Evolutionary conservation across 2,113 vertebrate genomes (phyloP), one percentile per base, ranked within the genome.

Genomic region (Dasyornis broadbenti): DNA sequence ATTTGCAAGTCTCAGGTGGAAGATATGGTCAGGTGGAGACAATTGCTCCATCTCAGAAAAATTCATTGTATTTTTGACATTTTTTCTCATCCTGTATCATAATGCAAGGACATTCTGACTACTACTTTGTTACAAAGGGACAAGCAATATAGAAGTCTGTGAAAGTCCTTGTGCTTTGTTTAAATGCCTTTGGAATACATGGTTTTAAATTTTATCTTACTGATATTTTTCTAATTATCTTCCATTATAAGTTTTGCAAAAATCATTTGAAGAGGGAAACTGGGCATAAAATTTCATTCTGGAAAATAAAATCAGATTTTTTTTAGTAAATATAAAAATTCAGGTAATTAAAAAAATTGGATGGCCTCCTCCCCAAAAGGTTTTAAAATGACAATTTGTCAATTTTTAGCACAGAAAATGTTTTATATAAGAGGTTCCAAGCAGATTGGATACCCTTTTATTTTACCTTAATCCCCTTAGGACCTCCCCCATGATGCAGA

Each of bases 291-390:
- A 77, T 37, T 81, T 63, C 11, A 73, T 52, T 0, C 1, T 49
- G 20, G 27, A 64, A 73, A 57, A 49, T 3, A 57, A 78, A 82
- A 69, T 52, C 18, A 13, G 15, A 3, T 4, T 33, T 11, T 35
- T n/a, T 42, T 80, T 30, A 35, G 39, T 5, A 40, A 80, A 71
- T 44, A 28, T 69, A 84, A 54, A 28, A 21, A 56, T 15, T 13
- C 3, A 78, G 47, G 4, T 37, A 49, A 82, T 69, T 53, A 13
- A 71, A 90, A 31, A 26, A 33, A 33, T 2, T 10, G 56, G 26
- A 69, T n/a, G 12, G 2, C 2, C 6, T 28, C 3, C 10, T 77
- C 10, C 19, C 1, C 8, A 9, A 35, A 79, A 52, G 3, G 4
- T 28, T 69, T 80, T 57, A 59, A 72, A 69, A 4, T 35, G 3